phyloP scores from a whole-genome alignment of 2,113 vertebrate genomes.

The Callocephalon fimbriatum region DNA sequence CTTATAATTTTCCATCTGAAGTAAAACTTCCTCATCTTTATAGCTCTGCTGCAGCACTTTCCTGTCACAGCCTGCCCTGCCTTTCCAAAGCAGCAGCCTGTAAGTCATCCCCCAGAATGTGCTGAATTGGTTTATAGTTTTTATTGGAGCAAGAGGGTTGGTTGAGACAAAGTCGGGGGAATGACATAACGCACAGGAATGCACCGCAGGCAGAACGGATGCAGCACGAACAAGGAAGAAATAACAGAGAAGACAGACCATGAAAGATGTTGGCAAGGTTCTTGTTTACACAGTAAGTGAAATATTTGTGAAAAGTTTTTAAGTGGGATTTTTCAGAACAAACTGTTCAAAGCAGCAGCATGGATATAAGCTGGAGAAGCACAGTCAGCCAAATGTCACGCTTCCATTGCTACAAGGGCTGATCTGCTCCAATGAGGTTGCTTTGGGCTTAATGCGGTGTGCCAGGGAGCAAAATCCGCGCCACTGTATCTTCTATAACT shows the following conservation, averaged over 20 bases:
- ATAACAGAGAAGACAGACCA: background rate
- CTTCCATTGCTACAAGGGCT: background rate
- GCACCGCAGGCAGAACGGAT: background rate
- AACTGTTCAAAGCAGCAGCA: background rate
- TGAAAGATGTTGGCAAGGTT: constrained; percentile 1
- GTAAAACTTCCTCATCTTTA: constrained; percentile 14
- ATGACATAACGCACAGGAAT: constrained; percentile 4
- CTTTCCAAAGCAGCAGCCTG: constrained; percentile 43
- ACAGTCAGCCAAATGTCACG: background rate
- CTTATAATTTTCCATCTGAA: constrained; percentile 27
- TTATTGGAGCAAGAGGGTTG: constrained; percentile 6
- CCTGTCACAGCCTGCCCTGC: constrained; percentile 74
- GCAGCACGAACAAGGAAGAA: background rate
- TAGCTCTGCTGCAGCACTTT: background rate
- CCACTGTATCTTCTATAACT: background rate
- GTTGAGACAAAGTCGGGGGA: background rate
- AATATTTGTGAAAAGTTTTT: background rate
- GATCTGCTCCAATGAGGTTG: background rate
- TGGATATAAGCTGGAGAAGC: background rate
- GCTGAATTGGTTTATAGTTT: constrained; percentile 23
- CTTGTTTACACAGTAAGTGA: background rate
- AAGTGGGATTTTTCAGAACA: background rate
- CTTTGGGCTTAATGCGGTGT: background rate
- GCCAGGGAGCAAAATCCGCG: background rate
- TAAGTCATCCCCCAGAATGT: constrained; percentile 53